These are phyloP conservation scores for Melanitta fusca DNA, from an alignment of 2,797 vertebrate genomes.

Conservation along the genomic window DNA sequence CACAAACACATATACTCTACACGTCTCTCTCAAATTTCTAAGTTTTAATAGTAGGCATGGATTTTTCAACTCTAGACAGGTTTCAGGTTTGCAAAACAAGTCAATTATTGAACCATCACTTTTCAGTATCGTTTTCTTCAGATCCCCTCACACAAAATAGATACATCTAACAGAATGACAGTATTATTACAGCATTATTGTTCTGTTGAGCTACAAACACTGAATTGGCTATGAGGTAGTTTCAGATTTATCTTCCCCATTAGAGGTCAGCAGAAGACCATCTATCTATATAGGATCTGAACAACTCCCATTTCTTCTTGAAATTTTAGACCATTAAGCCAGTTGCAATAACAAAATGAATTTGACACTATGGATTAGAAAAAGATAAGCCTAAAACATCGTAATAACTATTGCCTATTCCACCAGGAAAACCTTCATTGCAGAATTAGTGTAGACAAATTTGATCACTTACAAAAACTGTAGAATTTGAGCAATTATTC, in stretches of 20 bases:
- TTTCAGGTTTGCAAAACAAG: neutral
- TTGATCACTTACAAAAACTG: neutral
- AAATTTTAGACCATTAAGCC: neutral
- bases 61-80: neutral
- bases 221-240: neutral
- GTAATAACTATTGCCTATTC: neutral
- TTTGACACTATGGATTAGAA: neutral
- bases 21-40: neutral
- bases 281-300: neutral
- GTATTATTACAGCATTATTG: neutral
- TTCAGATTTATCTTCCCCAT: constrained; percentile 52
- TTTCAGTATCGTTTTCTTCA: neutral
- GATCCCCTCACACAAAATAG: neutral
- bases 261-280: constrained; percentile 59
- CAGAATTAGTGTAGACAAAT: neutral
- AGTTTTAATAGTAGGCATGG: neutral
- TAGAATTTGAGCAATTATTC: neutral
- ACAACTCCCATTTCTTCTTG: neutral
- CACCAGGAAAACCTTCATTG: neutral
- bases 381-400: neutral
- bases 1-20: neutral
- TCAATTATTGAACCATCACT: neutral
- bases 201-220: neutral
- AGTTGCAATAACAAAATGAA: neutral
- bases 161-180: neutral